Conservation (phyloP, 2,113 vertebrate species). For the Gallinago paraguaiae region DNA sequence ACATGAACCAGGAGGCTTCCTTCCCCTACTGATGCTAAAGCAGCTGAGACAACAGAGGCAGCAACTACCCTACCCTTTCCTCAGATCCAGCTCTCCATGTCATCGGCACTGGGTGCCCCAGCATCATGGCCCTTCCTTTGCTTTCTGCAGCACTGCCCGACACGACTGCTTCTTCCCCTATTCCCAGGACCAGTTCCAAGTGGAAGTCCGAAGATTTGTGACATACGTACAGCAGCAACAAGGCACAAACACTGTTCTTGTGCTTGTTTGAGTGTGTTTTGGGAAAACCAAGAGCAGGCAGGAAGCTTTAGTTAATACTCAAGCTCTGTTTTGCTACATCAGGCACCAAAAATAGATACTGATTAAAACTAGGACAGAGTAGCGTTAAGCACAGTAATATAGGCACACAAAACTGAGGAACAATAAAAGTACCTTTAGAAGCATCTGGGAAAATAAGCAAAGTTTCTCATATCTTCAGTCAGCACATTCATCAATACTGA, state of each 20-base stretch:
- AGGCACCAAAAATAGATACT: background rate
- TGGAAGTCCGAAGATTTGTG: background rate
- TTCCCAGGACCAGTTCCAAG: background rate
- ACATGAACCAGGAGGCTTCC: background rate
- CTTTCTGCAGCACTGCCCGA: background rate
- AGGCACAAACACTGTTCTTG: background rate
- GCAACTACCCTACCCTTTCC: background rate
- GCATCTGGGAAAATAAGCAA: background rate
- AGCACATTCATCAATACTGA: background rate
- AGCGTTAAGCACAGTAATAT: background rate
- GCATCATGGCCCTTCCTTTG: background rate
- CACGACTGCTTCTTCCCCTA: background rate
- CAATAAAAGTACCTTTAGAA: background rate
- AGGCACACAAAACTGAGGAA: background rate
- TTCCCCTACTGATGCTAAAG: background rate
- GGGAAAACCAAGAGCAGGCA: background rate
- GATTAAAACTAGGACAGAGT: background rate
- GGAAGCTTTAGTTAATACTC: background rate
- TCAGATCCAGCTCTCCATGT: background rate
- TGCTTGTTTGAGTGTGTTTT: background rate
- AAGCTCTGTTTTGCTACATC: background rate
- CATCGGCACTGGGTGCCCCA: fast-evolving
- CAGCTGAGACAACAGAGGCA: background rate
- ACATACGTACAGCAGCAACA: background rate
- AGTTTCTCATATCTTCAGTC: background rate